A percentile compares a stretch with the other conserved stretches of the same genome.
These are phyloP conservation scores for Ellobium chinense DNA, from an alignment of 2,888 invertebrate species.

Conservation along the genomic window DNA sequence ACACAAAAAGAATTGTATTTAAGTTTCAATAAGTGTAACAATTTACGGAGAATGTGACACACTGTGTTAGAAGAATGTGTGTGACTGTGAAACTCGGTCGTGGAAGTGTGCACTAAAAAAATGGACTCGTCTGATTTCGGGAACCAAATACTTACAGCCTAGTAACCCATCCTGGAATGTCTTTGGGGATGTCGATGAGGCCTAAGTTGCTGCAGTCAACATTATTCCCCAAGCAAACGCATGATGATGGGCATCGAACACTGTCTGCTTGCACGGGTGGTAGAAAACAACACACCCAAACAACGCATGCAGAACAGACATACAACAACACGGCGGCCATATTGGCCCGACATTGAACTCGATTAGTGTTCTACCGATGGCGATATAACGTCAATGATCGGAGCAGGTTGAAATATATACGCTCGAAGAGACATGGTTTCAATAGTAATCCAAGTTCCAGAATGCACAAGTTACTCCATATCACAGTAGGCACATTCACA, in stretches of 20 bases:
- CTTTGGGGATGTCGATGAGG: constrained; percentile 85
- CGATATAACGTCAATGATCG: constrained; percentile 23
- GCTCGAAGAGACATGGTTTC: not conserved
- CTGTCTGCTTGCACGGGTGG: constrained; percentile 52
- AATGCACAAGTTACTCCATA: constrained; percentile 44
- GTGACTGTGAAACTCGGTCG: not conserved
- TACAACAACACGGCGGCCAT: constrained; percentile 74
- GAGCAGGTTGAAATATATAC: not conserved
- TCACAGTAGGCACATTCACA: constrained; percentile 26
- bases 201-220: constrained; percentile 88
- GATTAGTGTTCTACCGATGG: constrained; percentile 35
- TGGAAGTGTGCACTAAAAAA: not conserved
- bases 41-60: too few species aligned
- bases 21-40: too few species aligned
- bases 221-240: constrained; percentile 86
- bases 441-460: constrained; percentile 30
- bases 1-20: too few species aligned
- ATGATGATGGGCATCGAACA: constrained; percentile 83
- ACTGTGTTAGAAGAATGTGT: too few species aligned
- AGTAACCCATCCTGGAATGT: constrained; percentile 88
- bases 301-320: constrained; percentile 71
- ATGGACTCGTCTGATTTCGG: constrained; percentile 16
- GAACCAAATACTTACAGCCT: constrained; percentile 83
- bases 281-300: constrained; percentile 55
- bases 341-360: constrained; percentile 59